phyloP scores from a whole-genome alignment of 2,113 vertebrate genomes.

The Archilochus colubris region DNA sequence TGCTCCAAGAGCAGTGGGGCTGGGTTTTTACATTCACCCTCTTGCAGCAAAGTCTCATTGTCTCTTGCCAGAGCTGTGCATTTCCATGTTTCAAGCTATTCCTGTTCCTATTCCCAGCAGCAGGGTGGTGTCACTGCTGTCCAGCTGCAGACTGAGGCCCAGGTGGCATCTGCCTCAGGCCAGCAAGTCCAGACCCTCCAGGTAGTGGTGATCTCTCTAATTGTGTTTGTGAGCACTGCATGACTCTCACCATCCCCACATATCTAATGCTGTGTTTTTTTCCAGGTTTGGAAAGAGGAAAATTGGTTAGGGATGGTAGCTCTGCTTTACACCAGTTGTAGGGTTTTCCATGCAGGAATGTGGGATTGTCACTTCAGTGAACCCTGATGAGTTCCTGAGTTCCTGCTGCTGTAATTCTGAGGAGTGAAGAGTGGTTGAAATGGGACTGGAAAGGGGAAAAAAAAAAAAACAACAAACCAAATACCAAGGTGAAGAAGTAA shows the following conservation, averaged over 20 bases:
- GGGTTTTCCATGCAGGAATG: neutral
- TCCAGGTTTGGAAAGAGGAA: conserved; percentile 39
- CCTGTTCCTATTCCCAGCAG: conserved; percentile 91
- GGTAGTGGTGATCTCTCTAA: conserved; percentile 97
- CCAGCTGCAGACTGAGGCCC: conserved; percentile 98
- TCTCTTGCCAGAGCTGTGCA: conserved; percentile 61
- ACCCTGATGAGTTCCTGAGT: no score
- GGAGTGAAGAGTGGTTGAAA: no score
- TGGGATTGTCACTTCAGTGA: neutral
- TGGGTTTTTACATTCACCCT: neutral
- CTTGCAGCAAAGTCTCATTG: conserved; percentile 27
- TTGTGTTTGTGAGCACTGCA: conserved; percentile 79
- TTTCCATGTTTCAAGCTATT: conserved; percentile 80
- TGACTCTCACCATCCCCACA: conserved; percentile 63
- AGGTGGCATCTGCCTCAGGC: conserved; percentile 95
- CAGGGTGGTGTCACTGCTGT: conserved; percentile 99
- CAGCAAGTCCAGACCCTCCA: conserved; percentile 99
- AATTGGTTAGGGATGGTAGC: neutral
- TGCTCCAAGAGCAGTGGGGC: neutral
- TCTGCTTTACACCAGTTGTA: neutral
- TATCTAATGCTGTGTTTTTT: conserved; percentile 75
- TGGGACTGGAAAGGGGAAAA: no score
- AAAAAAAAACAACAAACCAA: no score
- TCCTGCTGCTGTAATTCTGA: no score
- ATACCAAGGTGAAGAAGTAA: neutral